Evolutionary conservation across 2,797 vertebrate genomes (phyloP).

Genomic region (Mus minutoides): DNA sequence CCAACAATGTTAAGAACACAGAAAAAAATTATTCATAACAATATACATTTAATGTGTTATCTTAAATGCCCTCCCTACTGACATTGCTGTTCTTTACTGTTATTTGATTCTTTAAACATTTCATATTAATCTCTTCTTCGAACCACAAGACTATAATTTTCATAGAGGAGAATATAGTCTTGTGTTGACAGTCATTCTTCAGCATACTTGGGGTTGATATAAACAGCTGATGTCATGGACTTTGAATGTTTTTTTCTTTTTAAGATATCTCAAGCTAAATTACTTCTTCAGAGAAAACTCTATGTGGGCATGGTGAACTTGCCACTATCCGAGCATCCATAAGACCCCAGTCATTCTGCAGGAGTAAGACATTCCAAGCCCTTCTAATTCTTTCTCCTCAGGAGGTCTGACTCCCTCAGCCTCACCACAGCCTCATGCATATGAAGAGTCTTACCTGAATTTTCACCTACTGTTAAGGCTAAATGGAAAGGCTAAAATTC

Average conservation of each 20-base stretch:
- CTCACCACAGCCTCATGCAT: background rate
- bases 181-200: background rate
- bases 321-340: background rate
- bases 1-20: background rate
- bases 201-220: background rate
- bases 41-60: background rate
- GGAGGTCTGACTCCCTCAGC: background rate
- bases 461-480: background rate
- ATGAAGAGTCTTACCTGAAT: background rate
- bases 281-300: background rate
- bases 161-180: background rate
- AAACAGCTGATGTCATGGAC: background rate
- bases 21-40: background rate
- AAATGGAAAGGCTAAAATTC: background rate
- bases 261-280: background rate
- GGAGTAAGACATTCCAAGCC: background rate
- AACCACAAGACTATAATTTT: slow-evolving; percentile 1
- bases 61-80: slow-evolving; percentile 17
- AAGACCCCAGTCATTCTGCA: background rate
- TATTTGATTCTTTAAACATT: slow-evolving; percentile 11
- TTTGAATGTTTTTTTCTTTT: background rate
- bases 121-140: background rate
- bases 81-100: background rate
- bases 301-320: background rate
- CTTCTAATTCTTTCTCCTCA: background rate